These are phyloP conservation scores for Hyla sarda DNA, from an alignment of 2,113 vertebrate genomes.

Conservation along the genomic window DNA sequence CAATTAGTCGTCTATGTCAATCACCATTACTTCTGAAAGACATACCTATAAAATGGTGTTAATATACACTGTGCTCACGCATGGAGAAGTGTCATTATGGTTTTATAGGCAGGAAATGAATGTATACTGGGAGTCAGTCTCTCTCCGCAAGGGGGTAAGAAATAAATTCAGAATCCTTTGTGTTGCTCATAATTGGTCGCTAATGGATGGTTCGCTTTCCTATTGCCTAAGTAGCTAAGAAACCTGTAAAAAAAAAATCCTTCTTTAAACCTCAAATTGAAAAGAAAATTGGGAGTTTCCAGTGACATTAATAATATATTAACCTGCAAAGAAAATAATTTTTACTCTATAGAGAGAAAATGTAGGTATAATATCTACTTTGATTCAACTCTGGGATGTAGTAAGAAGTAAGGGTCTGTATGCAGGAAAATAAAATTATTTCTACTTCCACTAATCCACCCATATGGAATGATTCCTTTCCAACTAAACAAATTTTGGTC, in stretches of 20 bases:
- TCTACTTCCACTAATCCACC: too few species aligned
- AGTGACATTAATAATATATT: neutral
- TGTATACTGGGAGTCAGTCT: neutral
- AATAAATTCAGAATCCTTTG: neutral
- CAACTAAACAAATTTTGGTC: too few species aligned
- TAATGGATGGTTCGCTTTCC: neutral
- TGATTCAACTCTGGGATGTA: too few species aligned
- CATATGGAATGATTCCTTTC: too few species aligned
- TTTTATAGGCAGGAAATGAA: constrained; percentile 25
- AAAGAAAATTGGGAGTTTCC: neutral
- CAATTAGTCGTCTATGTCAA: neutral
- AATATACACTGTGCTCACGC: constrained; percentile 13
- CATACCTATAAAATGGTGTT: neutral
- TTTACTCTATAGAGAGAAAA: neutral
- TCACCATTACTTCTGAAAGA: constrained; percentile 39
- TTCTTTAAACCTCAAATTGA: neutral
- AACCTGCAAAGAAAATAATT: neutral
- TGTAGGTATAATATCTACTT: too few species aligned
- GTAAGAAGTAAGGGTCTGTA: too few species aligned
- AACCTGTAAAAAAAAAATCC: neutral
- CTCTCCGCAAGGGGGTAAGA: neutral
- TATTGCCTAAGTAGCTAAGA: neutral
- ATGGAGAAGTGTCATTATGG: constrained; percentile 25
- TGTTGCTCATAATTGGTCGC: constrained; percentile 10
- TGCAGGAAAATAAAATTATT: too few species aligned